A percentile compares a stretch with the other conserved stretches of the same genome.
Conservation (phyloP, 2,888 invertebrate species). For the Pseudoips prasinana region DNA sequence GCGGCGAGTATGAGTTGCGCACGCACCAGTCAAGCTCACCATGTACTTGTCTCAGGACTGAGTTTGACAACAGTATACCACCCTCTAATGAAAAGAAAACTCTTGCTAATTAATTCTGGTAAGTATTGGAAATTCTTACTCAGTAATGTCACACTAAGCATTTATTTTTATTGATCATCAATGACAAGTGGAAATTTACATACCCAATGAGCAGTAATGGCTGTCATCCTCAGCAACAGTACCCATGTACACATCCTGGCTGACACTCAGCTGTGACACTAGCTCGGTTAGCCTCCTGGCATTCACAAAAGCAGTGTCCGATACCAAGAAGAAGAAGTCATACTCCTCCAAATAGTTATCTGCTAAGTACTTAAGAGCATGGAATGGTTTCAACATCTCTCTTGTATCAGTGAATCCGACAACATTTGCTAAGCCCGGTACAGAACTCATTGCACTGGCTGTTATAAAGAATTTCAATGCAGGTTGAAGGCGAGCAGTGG, state of each 20-base stretch:
- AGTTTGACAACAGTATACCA: slow-evolving; percentile 94
- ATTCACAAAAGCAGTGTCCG: slow-evolving; percentile 93
- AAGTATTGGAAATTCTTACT: too few species aligned
- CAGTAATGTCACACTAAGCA: too few species aligned
- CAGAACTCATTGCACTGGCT: slow-evolving; percentile 65
- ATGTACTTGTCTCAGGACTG: slow-evolving; percentile 89
- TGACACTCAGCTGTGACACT: slow-evolving; percentile 90
- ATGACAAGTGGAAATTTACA: slow-evolving; percentile 25
- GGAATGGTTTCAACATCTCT: slow-evolving; percentile 89
- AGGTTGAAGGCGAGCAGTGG: slow-evolving; percentile 91
- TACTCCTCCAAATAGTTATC: slow-evolving; percentile 95
- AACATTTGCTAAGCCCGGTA: slow-evolving; percentile 83
- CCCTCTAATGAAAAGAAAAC: too few species aligned
- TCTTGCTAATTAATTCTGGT: too few species aligned
- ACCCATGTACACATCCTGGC: slow-evolving; percentile 93
- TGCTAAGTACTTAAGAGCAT: slow-evolving; percentile 93
- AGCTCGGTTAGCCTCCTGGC: slow-evolving; percentile 87
- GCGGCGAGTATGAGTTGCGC: slow-evolving; percentile 90
- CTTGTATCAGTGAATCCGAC: slow-evolving; percentile 93
- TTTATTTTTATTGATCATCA: too few species aligned
- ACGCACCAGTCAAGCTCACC: slow-evolving; percentile 94
- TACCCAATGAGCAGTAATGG: slow-evolving; percentile 87
- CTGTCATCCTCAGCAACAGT: slow-evolving; percentile 81
- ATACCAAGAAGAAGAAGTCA: slow-evolving; percentile 95
- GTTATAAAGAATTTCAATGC: slow-evolving; percentile 91